Percentiles rank a stretch among this genome's conserved stretches.
Conservation (phyloP, 2,888 invertebrate genomes). For the Heterodera filipjevi region DNA sequence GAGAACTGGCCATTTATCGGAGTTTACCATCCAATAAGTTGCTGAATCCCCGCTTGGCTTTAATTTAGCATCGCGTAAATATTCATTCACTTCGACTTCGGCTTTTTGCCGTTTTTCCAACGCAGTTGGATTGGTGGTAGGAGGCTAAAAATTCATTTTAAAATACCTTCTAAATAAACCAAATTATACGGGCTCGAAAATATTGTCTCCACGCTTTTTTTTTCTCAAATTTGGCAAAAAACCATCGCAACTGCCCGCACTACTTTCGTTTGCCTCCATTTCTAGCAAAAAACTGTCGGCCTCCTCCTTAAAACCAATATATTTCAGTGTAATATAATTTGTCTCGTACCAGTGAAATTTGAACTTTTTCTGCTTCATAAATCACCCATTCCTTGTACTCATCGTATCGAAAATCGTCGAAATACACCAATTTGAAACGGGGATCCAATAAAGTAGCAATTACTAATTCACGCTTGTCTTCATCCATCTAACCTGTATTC, state of each 20-base stretch:
- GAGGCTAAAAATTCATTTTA: too few relatives aligned
- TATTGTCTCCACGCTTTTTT: background rate
- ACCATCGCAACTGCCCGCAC: background rate
- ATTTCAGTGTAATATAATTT: too few relatives aligned
- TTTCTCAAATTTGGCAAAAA: background rate
- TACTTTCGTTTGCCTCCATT: constrained; percentile 2
- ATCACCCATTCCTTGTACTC: too few relatives aligned
- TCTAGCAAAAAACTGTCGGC: background rate
- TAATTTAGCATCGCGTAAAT: background rate
- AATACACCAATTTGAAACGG: too few relatives aligned
- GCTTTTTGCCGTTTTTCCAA: constrained; percentile 7
- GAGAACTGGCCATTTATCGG: constrained; percentile 22
- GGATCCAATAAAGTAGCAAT: too few relatives aligned
- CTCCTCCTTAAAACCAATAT: background rate
- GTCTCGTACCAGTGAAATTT: too few relatives aligned
- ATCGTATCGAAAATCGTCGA: background rate
- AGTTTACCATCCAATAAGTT: constrained; percentile 4
- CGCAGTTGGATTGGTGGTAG: background rate
- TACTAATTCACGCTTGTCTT: background rate
- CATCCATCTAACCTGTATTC: too few relatives aligned
- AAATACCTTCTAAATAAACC: too few relatives aligned
- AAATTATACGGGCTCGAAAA: too few relatives aligned
- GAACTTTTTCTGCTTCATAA: too few relatives aligned
- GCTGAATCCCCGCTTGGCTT: background rate
- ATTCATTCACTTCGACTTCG: background rate